A percentile compares a stretch with the other conserved stretches of the same genome.
Evolutionary conservation across 2,797 vertebrate genomes (phyloP).

Genomic region (Spinus olivaceus): DNA sequence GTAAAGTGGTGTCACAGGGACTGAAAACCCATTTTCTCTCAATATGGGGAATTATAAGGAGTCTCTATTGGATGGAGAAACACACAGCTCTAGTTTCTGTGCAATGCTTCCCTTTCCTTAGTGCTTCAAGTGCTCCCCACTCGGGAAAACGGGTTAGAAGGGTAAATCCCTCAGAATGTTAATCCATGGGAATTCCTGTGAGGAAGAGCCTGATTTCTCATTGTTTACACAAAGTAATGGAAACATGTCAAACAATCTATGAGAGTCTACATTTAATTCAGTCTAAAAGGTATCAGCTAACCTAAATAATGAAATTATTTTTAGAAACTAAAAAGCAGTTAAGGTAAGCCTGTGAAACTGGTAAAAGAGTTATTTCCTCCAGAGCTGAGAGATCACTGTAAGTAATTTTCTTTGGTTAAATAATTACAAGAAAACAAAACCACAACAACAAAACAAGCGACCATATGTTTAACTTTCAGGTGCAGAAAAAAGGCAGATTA

Average conservation of each 20-base stretch:
- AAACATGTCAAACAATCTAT: not conserved
- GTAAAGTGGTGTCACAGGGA: not conserved
- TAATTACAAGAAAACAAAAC: not conserved
- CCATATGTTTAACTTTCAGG: not conserved
- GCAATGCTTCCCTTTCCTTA: not conserved
- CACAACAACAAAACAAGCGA: not conserved
- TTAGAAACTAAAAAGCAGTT: not conserved
- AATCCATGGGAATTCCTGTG: not conserved
- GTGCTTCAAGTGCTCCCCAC: not conserved
- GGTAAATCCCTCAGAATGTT: not conserved
- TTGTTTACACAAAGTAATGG: not conserved
- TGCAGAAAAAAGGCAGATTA: not conserved
- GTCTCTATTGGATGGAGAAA: not conserved
- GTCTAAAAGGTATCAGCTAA: not conserved
- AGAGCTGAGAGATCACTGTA: not conserved
- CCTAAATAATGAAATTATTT: not conserved
- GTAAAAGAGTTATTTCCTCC: not conserved
- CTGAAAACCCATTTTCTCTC: not conserved
- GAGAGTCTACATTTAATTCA: not conserved
- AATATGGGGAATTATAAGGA: rapidly evolving
- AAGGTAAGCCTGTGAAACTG: not conserved
- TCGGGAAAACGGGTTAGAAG: rapidly evolving
- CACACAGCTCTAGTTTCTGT: not conserved
- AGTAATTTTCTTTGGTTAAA: not conserved
- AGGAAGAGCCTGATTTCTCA: not conserved